Evolutionary conservation across 2,113 vertebrate genomes (phyloP), one percentile per base, ranked within the genome.

Genomic region (Galeopterus variegatus): DNA sequence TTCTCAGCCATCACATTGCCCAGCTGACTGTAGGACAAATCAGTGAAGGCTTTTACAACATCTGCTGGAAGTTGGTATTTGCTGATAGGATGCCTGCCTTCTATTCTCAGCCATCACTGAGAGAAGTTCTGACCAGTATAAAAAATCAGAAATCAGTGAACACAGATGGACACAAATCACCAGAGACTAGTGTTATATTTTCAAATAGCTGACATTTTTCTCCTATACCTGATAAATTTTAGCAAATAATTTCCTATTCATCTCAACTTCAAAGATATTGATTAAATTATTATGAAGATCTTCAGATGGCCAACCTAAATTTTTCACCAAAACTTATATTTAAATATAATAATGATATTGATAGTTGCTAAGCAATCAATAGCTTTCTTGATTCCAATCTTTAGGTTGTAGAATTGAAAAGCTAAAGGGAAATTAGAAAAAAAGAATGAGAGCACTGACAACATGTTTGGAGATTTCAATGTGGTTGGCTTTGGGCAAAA

Each of bases 1-100:
- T n/a, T n/a, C n/a, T n/a, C n/a, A n/a, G n/a, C n/a, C n/a, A n/a
- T n/a, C n/a, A n/a, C n/a, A 96, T 97, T 96, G 93, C 77, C 58
- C 56, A 77, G n/a, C 41, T 98, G 91, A 92, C 83, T 89, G 15
- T 58, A 77, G 69, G 52, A 72, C 60, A 94, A 90, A 84, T 90
- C 69, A 92, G 62, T 67, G n/a, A 56, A 79, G 73, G 3, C n/a
- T 95, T 65, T 65, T 31, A 10, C 10, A 92, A 41, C 64, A 76
- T 77, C 75, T 89, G 83, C 64, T 95, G 58, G 15, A 89, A 87
- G 58, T 41, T 77, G 75, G 13, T 52, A 54, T 86, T 95, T 95
- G 41, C 45, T 24, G 48, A 90, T 64, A 21, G 6, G 58, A 93
- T 84, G 45, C 23, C 19, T 70, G 50, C 11, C 41, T 94, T 23